Percentiles rank a stretch among this genome's conserved stretches.
These are phyloP conservation scores for Pomatorhinus ruficollis DNA, from an alignment of 2,113 vertebrate species.

Conservation along the genomic window DNA sequence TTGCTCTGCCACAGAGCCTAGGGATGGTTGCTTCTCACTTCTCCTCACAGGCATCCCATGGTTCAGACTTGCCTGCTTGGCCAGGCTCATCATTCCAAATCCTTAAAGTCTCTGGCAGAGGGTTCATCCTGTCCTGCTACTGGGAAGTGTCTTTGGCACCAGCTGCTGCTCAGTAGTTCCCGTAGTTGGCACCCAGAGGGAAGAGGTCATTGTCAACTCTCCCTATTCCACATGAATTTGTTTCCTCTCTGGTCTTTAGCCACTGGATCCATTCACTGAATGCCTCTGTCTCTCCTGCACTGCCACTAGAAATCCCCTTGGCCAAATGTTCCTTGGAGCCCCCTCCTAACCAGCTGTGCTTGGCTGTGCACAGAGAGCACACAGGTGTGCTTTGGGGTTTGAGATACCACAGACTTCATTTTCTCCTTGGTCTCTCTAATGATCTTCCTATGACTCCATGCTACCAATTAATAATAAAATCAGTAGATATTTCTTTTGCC, in stretches of 20 bases:
- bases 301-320: background rate
- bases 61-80: background rate
- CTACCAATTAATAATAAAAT: background rate
- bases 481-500: background rate
- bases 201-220: background rate
- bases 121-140: background rate
- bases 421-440: background rate
- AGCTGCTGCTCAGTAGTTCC: background rate
- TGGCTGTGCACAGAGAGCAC: background rate
- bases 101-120: background rate
- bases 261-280: background rate
- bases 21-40: background rate
- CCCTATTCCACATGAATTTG: accelerated
- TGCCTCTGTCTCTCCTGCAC: background rate
- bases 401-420: too few relatives aligned
- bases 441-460: background rate
- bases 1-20: background rate
- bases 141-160: background rate
- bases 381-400: accelerated
- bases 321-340: background rate
- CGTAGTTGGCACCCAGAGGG: background rate
- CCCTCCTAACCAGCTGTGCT: background rate
- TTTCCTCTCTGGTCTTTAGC: background rate
- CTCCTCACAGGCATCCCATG: too few relatives aligned
- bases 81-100: accelerated